phyloP scores from a whole-genome alignment of 2,113 vertebrate genomes.

The Misgurnus mizolepis region DNA sequence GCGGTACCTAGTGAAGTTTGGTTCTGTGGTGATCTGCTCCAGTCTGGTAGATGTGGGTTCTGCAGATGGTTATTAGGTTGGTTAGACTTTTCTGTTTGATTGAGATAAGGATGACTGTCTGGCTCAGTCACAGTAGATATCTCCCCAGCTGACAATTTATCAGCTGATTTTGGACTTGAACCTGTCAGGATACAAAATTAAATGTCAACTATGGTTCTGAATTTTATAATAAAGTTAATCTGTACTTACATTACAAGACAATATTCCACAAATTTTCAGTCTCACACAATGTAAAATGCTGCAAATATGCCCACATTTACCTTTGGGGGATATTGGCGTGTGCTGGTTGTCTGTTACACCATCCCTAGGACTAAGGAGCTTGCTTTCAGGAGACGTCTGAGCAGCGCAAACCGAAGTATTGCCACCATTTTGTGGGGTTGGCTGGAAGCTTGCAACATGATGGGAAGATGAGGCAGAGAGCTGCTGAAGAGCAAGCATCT shows the following conservation, averaged over 20 bases:
- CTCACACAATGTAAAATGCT: neutral
- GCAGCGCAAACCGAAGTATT: conserved; percentile 62
- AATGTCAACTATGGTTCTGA: too few species aligned
- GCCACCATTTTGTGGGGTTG: conserved; percentile 69
- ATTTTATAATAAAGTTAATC: conserved; percentile 12
- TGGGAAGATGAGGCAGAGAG: conserved; percentile 86
- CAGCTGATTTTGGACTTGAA: conserved; percentile 44
- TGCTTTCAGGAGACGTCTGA: conserved; percentile 59
- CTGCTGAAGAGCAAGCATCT: conserved; percentile 98
- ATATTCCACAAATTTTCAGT: neutral
- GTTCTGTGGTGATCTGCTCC: conserved; percentile 45
- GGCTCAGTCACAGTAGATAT: conserved; percentile 15
- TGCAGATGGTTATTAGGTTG: conserved; percentile 66
- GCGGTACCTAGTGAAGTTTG: neutral
- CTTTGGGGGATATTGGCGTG: conserved; percentile 63
- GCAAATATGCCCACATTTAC: conserved; percentile 54
- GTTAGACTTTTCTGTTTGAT: conserved; percentile 59
- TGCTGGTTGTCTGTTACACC: conserved; percentile 38
- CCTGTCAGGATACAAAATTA: conserved; percentile 55
- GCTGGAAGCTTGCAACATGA: conserved; percentile 69
- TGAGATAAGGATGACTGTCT: conserved; percentile 47
- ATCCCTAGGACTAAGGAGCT: conserved; percentile 21
- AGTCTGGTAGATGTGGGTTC: conserved; percentile 63
- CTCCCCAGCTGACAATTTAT: conserved; percentile 40
- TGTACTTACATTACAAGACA: neutral